A percentile compares a stretch with the other conserved stretches of the same genome.
phyloP scores from a whole-genome alignment of 2,888 invertebrate genomes.

The Holacanthella duospinosa region DNA sequence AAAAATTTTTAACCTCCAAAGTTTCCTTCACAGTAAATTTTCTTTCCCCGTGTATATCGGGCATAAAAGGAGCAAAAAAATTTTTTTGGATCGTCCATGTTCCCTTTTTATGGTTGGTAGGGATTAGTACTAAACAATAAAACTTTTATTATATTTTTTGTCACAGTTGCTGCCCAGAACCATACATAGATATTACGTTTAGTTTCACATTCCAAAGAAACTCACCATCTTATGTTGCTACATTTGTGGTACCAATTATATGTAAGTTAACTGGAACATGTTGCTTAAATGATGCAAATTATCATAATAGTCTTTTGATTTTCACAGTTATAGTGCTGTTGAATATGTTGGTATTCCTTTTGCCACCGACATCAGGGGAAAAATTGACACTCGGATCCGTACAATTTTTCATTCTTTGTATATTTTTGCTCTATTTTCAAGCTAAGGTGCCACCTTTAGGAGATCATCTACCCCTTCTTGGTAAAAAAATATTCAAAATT shows the following conservation, averaged over 20 bases:
- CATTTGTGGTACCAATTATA: conserved; percentile 54
- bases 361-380: conserved; percentile 55
- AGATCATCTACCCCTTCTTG: conserved; percentile 49
- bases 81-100: no score
- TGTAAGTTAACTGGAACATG: conserved; percentile 31
- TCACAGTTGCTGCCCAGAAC: conserved; percentile 50
- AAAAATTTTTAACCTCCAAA: no score
- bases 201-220: conserved; percentile 48
- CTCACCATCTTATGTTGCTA: conserved; percentile 52
- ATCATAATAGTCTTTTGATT: neutral
- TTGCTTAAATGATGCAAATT: neutral
- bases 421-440: conserved; percentile 36
- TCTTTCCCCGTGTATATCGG: no score
- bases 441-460: conserved; percentile 49
- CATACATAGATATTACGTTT: conserved; percentile 49
- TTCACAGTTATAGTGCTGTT: conserved; percentile 29
- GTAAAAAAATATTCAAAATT: conserved; percentile 41
- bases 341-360: conserved; percentile 32
- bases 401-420: conserved; percentile 33
- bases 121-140: no score
- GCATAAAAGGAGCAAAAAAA: no score
- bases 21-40: no score
- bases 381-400: conserved; percentile 45
- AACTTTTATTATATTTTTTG: no score
- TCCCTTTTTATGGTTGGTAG: no score